These are phyloP conservation scores for Oryctes rhinoceros DNA, from an alignment of 1,140 invertebrate species.

Conservation along the genomic window DNA sequence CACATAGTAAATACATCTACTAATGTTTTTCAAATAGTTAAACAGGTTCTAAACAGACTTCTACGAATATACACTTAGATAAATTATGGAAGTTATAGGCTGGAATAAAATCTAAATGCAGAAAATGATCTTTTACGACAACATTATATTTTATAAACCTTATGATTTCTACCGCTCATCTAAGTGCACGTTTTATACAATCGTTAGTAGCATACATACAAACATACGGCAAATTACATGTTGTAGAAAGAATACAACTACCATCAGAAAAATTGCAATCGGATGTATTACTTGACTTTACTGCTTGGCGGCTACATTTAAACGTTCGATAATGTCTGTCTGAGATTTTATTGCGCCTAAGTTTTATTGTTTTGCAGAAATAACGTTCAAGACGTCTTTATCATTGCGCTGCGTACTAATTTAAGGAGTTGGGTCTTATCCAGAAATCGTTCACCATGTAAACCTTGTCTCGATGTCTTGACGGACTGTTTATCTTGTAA, in stretches of 20 bases:
- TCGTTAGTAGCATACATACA: too few relatives aligned
- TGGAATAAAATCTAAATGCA: too few relatives aligned
- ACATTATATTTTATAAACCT: too few relatives aligned
- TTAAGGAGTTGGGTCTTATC: conserved; percentile 9
- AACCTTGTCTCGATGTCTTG: not conserved
- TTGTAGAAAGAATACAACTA: not conserved
- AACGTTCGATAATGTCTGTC: conserved; percentile 11
- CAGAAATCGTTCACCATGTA: not conserved
- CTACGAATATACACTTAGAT: too few relatives aligned
- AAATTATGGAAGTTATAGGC: too few relatives aligned
- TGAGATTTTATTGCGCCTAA: not conserved
- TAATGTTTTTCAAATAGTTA: too few relatives aligned
- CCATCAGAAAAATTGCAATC: conserved; percentile 11
- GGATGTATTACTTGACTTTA: not conserved
- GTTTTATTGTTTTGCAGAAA: conserved; percentile 21
- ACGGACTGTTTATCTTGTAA: too few relatives aligned
- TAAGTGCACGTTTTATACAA: too few relatives aligned
- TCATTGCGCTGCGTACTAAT: not conserved
- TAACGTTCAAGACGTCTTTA: not conserved
- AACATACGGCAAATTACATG: not conserved
- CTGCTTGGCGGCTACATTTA: not conserved
- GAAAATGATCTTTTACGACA: too few relatives aligned
- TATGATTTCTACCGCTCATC: too few relatives aligned
- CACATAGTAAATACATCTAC: too few relatives aligned
- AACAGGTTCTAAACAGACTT: too few relatives aligned